Percentiles rank a stretch among this genome's conserved stretches.
These are phyloP conservation scores for Bombyx huttoni DNA, from an alignment of 2,888 invertebrate genomes.

Conservation along the genomic window DNA sequence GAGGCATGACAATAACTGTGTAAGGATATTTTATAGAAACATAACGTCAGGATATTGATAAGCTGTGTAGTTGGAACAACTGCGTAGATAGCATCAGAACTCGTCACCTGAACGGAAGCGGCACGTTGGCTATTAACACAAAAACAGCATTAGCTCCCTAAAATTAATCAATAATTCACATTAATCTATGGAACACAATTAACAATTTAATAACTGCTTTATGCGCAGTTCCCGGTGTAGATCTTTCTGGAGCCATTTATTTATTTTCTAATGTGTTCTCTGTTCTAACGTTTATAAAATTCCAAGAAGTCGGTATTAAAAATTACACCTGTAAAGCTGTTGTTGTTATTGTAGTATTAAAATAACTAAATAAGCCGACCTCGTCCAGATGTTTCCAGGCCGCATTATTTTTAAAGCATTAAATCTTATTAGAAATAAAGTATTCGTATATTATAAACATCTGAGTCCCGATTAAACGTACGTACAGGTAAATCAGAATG, in stretches of 20 bases:
- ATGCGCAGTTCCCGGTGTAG: not conserved
- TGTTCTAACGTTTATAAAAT: conserved; percentile 11
- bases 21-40: conserved; percentile 17
- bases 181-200: too few species aligned
- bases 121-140: conserved; percentile 39
- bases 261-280: conserved; percentile 4
- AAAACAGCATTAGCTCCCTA: conserved; percentile 61
- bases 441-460: conserved; percentile 64
- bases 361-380: conserved; percentile 33
- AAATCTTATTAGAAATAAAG: conserved; percentile 65
- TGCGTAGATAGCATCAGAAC: conserved; percentile 40
- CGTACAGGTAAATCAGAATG: conserved; percentile 67
- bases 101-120: conserved; percentile 68
- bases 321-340: conserved; percentile 17
- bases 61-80: conserved; percentile 33
- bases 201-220: too few species aligned
- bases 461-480: conserved; percentile 60
- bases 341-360: conserved; percentile 20
- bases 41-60: conserved; percentile 38
- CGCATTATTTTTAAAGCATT: conserved; percentile 52
- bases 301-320: conserved; percentile 20
- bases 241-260: not conserved
- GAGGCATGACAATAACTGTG: conserved; percentile 20
- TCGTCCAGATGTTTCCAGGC: conserved; percentile 48
- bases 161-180: conserved; percentile 1